Percentiles rank a stretch among this genome's conserved stretches.
phyloP scores from a whole-genome alignment of 2,888 invertebrate species.

The Pammene fasciana region DNA sequence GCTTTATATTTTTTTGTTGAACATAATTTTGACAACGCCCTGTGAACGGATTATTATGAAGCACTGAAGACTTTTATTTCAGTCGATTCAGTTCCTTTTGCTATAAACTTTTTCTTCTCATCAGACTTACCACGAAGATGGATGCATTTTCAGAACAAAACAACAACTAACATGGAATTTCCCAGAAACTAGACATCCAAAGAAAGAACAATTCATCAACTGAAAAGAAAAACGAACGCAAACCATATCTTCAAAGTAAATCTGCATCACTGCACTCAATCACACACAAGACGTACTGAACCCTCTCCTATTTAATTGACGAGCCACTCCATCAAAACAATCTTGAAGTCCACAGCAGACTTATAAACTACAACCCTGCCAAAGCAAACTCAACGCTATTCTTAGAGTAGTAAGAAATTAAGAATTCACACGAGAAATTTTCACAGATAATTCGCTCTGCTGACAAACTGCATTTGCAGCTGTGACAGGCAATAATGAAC shows the following conservation, averaged over 20 bases:
- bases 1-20: no score
- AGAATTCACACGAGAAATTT: constrained; percentile 51
- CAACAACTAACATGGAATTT: constrained; percentile 29
- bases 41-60: no score
- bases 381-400: constrained; percentile 56
- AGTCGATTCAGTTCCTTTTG: background rate
- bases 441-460: constrained; percentile 55
- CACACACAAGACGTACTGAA: constrained; percentile 70
- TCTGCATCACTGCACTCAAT: constrained; percentile 80
- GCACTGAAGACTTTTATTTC: background rate
- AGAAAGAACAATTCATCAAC: constrained; percentile 43
- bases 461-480: constrained; percentile 50
- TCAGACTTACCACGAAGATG: constrained; percentile 11
- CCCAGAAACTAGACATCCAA: constrained; percentile 35
- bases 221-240: constrained; percentile 47
- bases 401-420: constrained; percentile 49
- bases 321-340: constrained; percentile 79
- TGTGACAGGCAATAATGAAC: constrained; percentile 47
- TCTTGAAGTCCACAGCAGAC: constrained; percentile 63
- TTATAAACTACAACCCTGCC: constrained; percentile 42
- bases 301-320: constrained; percentile 79
- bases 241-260: constrained; percentile 63
- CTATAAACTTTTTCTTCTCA: constrained; percentile 12
- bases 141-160: constrained; percentile 34
- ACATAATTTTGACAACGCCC: background rate